Conservation (phyloP, 1,140 invertebrate species). For the Camponotus pennsylvanicus region DNA sequence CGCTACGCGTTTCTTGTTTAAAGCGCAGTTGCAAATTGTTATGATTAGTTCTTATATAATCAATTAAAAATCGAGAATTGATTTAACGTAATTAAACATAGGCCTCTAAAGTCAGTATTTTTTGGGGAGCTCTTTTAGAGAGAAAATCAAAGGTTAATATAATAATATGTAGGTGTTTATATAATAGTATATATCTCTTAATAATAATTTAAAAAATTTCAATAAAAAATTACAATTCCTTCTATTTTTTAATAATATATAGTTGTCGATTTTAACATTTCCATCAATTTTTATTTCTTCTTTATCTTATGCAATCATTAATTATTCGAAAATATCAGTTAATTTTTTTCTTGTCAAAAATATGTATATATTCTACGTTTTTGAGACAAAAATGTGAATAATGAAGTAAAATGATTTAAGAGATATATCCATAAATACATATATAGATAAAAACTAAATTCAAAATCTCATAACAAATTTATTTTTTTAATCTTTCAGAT, state of each 20-base stretch:
- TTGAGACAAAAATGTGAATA: not conserved
- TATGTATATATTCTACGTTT: not conserved
- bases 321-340: not conserved
- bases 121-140: not conserved
- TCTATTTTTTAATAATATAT: not conserved
- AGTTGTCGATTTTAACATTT: constrained; percentile 8
- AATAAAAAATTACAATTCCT: not conserved
- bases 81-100: constrained; percentile 3
- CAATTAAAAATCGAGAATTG: not conserved
- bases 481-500: constrained; percentile 41
- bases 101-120: not conserved
- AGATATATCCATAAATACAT: not conserved
- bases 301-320: not conserved
- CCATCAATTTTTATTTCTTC: not conserved
- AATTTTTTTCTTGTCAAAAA: not conserved
- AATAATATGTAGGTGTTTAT: too few species aligned
- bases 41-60: not conserved
- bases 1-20: not conserved
- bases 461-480: constrained; percentile 13
- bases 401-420: not conserved
- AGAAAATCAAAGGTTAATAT: too few species aligned
- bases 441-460: constrained; percentile 6
- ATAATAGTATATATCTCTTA: too few species aligned
- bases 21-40: not conserved
- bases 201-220: not conserved